Conservation (phyloP, 1,140 invertebrate species). For the Drosophila nikananu region DNA sequence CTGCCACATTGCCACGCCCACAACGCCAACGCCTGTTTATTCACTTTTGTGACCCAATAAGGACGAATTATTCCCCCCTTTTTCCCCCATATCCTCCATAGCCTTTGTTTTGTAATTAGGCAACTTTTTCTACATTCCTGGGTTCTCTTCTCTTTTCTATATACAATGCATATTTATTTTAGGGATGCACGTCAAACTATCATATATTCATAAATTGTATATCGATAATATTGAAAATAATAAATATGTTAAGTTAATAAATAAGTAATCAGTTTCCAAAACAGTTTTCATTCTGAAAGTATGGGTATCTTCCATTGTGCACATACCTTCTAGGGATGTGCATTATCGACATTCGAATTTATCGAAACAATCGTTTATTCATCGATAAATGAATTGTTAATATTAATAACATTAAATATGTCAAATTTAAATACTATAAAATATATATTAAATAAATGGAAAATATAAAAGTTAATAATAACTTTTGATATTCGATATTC, state of each 20-base stretch:
- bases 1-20: conserved; percentile 45
- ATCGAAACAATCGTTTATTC: not conserved
- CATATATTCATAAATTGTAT: not conserved
- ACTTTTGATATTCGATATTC: no score
- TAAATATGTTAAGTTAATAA: not conserved
- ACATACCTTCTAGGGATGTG: not conserved
- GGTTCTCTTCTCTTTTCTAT: not conserved
- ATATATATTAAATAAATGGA: no score
- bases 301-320: not conserved
- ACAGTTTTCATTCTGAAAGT: not conserved
- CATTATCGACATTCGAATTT: no score
- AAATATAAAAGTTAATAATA: no score
- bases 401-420: no score
- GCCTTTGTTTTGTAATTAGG: conserved; percentile 53
- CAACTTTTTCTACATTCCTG: conserved; percentile 24
- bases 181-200: not conserved
- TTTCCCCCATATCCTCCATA: not conserved
- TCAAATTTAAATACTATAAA: not conserved
- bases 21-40: conserved; percentile 30
- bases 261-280: not conserved
- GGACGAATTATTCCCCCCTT: conserved; percentile 31
- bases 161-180: not conserved
- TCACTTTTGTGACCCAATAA: conserved; percentile 60
- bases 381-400: no score
- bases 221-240: not conserved